phyloP scores from a whole-genome alignment of 2,797 vertebrate species.

The Trachops cirrhosus region DNA sequence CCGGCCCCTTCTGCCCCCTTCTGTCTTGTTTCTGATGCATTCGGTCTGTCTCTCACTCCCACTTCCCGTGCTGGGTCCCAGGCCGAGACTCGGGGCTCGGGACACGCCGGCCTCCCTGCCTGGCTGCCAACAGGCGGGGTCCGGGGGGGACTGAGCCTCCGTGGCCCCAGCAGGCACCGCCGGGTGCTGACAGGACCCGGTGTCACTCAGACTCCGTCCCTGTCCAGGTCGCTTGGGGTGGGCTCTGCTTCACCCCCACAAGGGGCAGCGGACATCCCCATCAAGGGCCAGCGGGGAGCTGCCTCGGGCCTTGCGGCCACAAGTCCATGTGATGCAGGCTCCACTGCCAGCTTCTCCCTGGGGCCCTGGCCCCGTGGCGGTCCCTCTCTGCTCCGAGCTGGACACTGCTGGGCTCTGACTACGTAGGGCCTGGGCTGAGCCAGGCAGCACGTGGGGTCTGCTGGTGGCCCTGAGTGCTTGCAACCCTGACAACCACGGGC shows the following conservation, averaged over 20 bases:
- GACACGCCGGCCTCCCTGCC: too few species aligned
- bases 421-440: background rate
- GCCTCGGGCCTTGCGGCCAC: background rate
- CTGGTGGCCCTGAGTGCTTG: background rate
- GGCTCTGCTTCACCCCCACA: background rate
- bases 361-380: background rate
- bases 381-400: background rate
- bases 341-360: background rate
- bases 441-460: background rate
- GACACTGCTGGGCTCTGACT: background rate
- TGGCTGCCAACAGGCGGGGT: background rate
- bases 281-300: background rate
- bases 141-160: too few species aligned
- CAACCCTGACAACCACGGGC: background rate
- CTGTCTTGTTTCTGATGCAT: background rate
- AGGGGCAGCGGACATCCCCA: too few species aligned
- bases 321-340: background rate
- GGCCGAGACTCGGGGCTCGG: background rate
- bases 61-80: rapidly evolving
- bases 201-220: background rate
- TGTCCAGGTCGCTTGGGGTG: background rate
- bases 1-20: background rate
- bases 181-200: too few species aligned
- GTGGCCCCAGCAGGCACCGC: rapidly evolving
- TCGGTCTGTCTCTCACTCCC: background rate